Evolutionary conservation across 2,113 vertebrate genomes (phyloP), one percentile per base, ranked within the genome.

Genomic region (Coryphaenoides rupestris): DNA sequence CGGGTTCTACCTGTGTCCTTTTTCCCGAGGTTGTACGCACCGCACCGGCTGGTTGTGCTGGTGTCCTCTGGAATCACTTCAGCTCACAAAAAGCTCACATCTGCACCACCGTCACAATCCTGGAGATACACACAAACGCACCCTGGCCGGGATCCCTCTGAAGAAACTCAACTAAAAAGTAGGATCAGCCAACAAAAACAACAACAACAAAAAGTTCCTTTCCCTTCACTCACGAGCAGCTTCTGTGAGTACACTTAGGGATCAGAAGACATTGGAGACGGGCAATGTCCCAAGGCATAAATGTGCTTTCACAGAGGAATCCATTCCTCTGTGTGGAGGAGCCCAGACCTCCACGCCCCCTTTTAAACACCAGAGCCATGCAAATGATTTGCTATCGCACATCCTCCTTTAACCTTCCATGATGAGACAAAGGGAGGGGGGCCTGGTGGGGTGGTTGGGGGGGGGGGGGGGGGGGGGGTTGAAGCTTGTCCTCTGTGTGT

Each of bases 311-410:
- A 0, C 33, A 64, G 73, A 73, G 50, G 61, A 71, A 65, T 78
- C 69, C 65, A 72, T 74, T 70, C 70, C 73, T 74, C 73, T 78
- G 76, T 80, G 76, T 65, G 71, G 68, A 76, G 73, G 71, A 66
- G 74, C 70, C 76, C 80, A 12, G 14, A 74, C 83, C 84, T 80
- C 73, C 83, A 81, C 76, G 80, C 61, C 76, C 70, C 68, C 76
- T 80, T 87, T 86, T 86, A 86, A 83, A 81, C 65, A 72, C 72
- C 21, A 12, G 56, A 69, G 76, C 61, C 72, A 85, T 87, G 85
- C 87, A 89, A 89, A 89, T 87, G 70, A 73, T 69, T 53, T 53
- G 67, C 21, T 55, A 53, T 63, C 52, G 68, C 65, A 68, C 87
- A 84, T 13, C 86, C 75, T 68, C 70, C 70, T 66, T 68, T 65